phyloP scores from a whole-genome alignment of 1,140 invertebrate species.

The Macrocentrus cingulum region DNA sequence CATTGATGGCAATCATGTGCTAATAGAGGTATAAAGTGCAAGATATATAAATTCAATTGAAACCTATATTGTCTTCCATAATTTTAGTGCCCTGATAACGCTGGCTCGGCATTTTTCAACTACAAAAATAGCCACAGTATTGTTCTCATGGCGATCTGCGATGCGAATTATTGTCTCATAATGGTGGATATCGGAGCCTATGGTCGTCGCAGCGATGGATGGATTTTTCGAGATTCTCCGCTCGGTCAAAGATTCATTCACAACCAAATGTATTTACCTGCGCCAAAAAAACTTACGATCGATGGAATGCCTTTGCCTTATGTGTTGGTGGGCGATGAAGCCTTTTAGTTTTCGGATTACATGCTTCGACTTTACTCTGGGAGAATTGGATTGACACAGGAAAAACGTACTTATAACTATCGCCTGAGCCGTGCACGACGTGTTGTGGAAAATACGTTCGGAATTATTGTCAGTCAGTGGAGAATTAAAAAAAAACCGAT shows the following conservation, averaged over 20 bases:
- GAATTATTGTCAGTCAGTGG: conserved; percentile 34
- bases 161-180: conserved; percentile 50
- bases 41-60: conserved; percentile 2
- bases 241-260: conserved; percentile 29
- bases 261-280: conserved; percentile 28
- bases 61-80: conserved; percentile 4
- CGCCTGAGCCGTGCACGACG: conserved; percentile 42
- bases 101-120: conserved; percentile 49
- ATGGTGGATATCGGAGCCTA: conserved; percentile 48
- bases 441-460: conserved; percentile 49
- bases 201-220: conserved; percentile 48
- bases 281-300: conserved; percentile 28
- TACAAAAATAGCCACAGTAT: conserved; percentile 52
- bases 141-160: conserved; percentile 49
- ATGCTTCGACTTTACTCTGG: conserved; percentile 52
- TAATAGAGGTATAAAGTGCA: conserved; percentile 29
- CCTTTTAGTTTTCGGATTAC: conserved; percentile 49
- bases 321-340: conserved; percentile 55
- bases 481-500: conserved; percentile 23
- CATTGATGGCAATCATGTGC: conserved; percentile 30
- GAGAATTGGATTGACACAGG: conserved; percentile 33
- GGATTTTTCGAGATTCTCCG: conserved; percentile 34
- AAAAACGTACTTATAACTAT: conserved; percentile 53
- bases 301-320: conserved; percentile 30
- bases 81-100: conserved; percentile 35